phyloP scores from a whole-genome alignment of 1,140 invertebrate genomes.

The Piezodorus guildinii region DNA sequence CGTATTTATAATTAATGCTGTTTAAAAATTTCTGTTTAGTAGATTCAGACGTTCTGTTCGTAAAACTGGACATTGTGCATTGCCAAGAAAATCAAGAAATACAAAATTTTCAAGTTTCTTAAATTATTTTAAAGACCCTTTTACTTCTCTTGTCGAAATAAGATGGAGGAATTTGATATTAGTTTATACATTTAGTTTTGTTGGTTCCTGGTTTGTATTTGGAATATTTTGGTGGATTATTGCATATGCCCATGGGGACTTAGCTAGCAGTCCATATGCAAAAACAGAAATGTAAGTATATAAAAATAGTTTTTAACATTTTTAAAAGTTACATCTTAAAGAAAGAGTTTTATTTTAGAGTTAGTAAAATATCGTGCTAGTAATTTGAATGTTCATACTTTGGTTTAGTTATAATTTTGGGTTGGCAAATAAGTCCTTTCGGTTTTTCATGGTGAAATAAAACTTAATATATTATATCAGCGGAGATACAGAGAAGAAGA shows the following conservation, averaged over 20 bases:
- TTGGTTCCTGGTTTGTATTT: conserved; percentile 51
- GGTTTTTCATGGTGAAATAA: too few relatives aligned
- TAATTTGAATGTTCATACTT: too few relatives aligned
- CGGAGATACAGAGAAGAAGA: too few relatives aligned
- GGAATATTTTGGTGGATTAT: conserved; percentile 50
- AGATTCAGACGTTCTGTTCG: conserved; percentile 8
- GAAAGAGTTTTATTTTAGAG: too few relatives aligned
- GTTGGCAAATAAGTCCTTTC: too few relatives aligned
- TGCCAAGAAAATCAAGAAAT: conserved; percentile 10
- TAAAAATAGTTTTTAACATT: too few relatives aligned
- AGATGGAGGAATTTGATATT: conserved; percentile 58
- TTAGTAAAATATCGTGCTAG: too few relatives aligned
- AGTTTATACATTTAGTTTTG: conserved; percentile 50
- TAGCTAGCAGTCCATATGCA: conserved; percentile 28
- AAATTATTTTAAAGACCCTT: conserved; percentile 12
- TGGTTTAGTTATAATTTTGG: too few relatives aligned
- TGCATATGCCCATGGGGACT: conserved; percentile 48
- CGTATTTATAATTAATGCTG: too few relatives aligned
- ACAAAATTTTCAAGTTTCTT: neutral
- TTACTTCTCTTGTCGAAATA: conserved; percentile 35
- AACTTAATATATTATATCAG: too few relatives aligned
- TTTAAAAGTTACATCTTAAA: too few relatives aligned
- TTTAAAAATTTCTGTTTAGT: neutral
- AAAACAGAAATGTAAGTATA: too few relatives aligned
- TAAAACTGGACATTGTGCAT: conserved; percentile 10